phyloP scores from a whole-genome alignment of 2,113 vertebrate genomes.

The Copsychus sechellarum region DNA sequence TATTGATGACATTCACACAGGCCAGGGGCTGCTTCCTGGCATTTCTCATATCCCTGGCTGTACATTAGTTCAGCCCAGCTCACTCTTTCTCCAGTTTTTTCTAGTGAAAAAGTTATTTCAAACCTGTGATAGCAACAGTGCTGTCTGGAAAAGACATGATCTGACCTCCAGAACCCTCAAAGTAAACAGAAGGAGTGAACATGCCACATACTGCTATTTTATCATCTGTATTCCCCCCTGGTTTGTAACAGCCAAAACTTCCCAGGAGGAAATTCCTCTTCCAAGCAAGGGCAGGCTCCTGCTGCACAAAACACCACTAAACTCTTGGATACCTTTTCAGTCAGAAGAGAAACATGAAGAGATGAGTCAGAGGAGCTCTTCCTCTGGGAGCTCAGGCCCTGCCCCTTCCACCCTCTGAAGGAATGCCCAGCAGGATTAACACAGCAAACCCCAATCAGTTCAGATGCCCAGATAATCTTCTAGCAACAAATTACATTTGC shows the following conservation, averaged over 20 bases:
- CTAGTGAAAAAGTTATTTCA: not conserved
- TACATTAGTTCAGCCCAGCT: not conserved
- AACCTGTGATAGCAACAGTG: not conserved
- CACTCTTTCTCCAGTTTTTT: not conserved
- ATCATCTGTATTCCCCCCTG: not conserved
- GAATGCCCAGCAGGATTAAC: not conserved
- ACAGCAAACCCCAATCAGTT: not conserved
- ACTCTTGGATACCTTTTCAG: not conserved
- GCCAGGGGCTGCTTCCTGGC: not conserved
- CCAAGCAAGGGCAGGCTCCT: not conserved
- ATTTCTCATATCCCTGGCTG: not conserved
- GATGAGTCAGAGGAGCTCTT: not conserved
- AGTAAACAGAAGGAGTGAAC: not conserved
- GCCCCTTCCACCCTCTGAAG: not conserved
- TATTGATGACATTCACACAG: not conserved
- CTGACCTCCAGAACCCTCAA: not conserved
- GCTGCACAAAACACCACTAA: not conserved
- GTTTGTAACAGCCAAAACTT: not conserved
- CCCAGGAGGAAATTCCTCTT: not conserved
- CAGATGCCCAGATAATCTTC: constrained; percentile 27
- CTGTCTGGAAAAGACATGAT: not conserved
- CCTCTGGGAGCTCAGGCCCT: not conserved
- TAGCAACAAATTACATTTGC: not conserved
- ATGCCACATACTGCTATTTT: not conserved
- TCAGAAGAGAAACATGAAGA: not conserved